A percentile compares a stretch with the other conserved stretches of the same genome.
phyloP scores from a whole-genome alignment of 1,140 invertebrate species.

The Drosophila bocqueti region DNA sequence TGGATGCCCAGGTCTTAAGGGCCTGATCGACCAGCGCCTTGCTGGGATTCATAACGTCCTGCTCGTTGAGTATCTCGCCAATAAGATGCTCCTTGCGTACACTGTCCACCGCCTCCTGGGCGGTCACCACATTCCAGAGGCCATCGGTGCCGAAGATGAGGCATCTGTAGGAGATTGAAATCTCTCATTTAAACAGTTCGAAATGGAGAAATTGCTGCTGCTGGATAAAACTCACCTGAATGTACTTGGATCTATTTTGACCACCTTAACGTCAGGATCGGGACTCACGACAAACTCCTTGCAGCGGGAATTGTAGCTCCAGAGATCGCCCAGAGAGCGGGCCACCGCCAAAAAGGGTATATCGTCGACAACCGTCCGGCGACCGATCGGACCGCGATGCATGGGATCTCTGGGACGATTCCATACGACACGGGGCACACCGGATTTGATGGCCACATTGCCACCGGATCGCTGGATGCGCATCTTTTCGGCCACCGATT shows the following conservation, averaged over 20 bases:
- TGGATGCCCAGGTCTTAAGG: conserved; percentile 91
- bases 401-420: conserved; percentile 92
- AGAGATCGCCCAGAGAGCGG: conserved; percentile 97
- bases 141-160: conserved; percentile 98
- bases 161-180: conserved; percentile 87
- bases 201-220: neutral
- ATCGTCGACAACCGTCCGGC: conserved; percentile 95
- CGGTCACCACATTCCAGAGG: conserved; percentile 97
- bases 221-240: conserved; percentile 85
- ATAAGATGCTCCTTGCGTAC: conserved; percentile 93
- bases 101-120: conserved; percentile 93
- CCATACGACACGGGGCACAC: conserved; percentile 98
- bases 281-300: conserved; percentile 98
- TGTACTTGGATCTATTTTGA: conserved; percentile 92
- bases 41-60: conserved; percentile 91
- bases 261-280: conserved; percentile 96
- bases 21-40: conserved; percentile 95
- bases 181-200: neutral
- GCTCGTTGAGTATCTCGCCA: conserved; percentile 86
- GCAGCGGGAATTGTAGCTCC: conserved; percentile 96
- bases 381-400: conserved; percentile 91
- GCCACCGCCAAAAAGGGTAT: conserved; percentile 99
- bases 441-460: conserved; percentile 95
- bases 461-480: conserved; percentile 95
- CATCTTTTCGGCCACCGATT: conserved; percentile 93